Evolutionary conservation across 2,888 invertebrate species (phyloP), one percentile per base, ranked within the genome.

Genomic region (Philopedon plagiatum): DNA sequence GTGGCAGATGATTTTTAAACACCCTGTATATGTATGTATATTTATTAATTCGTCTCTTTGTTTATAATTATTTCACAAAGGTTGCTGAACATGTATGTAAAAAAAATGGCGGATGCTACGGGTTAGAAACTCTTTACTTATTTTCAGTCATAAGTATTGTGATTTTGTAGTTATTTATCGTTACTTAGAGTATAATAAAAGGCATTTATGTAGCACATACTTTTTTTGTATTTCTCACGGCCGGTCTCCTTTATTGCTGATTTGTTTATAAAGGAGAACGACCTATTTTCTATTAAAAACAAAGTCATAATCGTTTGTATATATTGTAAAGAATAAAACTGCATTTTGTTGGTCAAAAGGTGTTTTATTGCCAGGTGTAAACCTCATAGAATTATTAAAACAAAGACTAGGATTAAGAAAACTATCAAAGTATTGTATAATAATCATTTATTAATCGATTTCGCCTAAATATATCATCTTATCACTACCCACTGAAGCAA

Each of bases 381-480:
- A 11, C 11, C 11, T 37, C 44, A 44, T 2, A 39, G 5, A 39
- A 5, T 9, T 7, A 32, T 26, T 9, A 44, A 54, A 29, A 29
- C 1, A 26, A 29, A 9, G 21, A 54, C 21, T 8, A 26, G 29
- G 13, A 13, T 13, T 39, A 34, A 11, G 4, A 34, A 15, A 9
- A 44, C 19, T 15, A 2, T 44, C 15, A 44, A 4, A 23, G 4
- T 49, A 5, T 11, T n/a, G 5, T 21, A 18, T 34, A 11, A 63
- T 34, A 49, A 18, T 32, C 49, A 29, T 21, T 21, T 46, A 39
- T 62, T 84, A 83, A 83, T 97, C 97, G 78, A 99, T 94, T 89
- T 99, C 99, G 34, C 99, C 99, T 74, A 99, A 87, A 85, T 93
- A 99, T 71, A 99, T 89, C 80, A 94, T 94, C 85, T 98, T 99